Percentiles rank a stretch among this genome's conserved stretches.
Conservation (phyloP, 2,113 vertebrate genomes). For the Chrysochloris asiatica region DNA sequence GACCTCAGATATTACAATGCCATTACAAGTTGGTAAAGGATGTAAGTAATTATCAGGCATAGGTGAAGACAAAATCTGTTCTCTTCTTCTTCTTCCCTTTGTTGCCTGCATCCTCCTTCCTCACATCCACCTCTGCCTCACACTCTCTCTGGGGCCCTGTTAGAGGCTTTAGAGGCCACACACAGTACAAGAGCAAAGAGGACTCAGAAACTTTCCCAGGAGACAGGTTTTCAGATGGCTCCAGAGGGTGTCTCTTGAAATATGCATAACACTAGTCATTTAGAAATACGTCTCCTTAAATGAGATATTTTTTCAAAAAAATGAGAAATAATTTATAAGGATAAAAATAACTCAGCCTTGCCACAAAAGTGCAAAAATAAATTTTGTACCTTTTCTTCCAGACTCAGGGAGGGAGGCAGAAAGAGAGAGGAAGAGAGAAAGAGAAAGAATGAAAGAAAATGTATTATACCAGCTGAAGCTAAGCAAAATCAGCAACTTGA, state of each 20-base stretch:
- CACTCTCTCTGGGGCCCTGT: background rate
- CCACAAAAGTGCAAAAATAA: conserved; percentile 68
- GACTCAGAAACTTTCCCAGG: background rate
- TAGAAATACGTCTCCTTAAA: conserved; percentile 70
- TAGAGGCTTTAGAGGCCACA: background rate
- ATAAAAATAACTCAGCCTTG: conserved; percentile 74
- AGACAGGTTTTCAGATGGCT: background rate
- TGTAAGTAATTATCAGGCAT: background rate
- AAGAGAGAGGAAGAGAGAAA: background rate
- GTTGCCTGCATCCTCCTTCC: background rate
- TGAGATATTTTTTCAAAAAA: conserved; percentile 67
- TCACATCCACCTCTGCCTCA: background rate
- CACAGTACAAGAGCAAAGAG: background rate
- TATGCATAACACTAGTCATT: conserved; percentile 59
- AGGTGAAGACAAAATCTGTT: background rate
- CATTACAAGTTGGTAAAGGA: background rate
- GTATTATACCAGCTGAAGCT: background rate
- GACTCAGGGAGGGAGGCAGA: background rate
- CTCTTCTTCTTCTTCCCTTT: accelerated
- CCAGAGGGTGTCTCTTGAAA: conserved; percentile 53
- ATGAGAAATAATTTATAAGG: conserved; percentile 76
- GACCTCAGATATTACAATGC: background rate
- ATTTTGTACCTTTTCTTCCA: conserved; percentile 24
- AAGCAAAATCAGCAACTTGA: background rate
- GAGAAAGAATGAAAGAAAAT: background rate